Evolutionary conservation across 2,113 vertebrate genomes (phyloP), one percentile per base, ranked within the genome.

Genomic region (Diphyllodes magnificus): DNA sequence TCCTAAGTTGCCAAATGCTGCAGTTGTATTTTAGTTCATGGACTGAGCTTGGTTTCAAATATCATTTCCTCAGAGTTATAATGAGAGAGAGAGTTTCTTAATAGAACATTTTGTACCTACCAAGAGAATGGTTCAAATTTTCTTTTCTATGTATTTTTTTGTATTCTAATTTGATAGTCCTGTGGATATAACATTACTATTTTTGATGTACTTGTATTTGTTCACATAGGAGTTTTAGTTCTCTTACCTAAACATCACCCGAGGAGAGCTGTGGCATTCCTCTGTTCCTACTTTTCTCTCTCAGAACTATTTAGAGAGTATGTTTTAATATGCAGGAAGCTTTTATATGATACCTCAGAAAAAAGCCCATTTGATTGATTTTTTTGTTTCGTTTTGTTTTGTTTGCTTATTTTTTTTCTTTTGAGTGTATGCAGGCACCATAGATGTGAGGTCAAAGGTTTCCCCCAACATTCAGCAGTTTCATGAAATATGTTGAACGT

Each of bases 1-100:
- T 93, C 83, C 61, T 82, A 23, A 13, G 11, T 81, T 94, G 35
- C 86, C 90, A 88, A 93, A 84, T 80, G 90, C 64, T 95, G 64
- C 81, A 82, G 65, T 95, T 95, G 76, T 90, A 88, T 96, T 96
- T 95, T 73, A 82, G 68, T 79, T 93, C 76, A 31, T 85, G 75
- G 65, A 76, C 59, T 85, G 69, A 92, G 28, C 60, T 94, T 90
- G 66, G 90, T 88, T 93, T 94, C 56, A 83, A 71, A 83, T 86
- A 56, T 65, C 63, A 44, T 25, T 30, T 88, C 71, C 24, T 64
- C 44, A 78, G 71, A 87, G 25, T 56, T 95, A 82, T 59, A 72
- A 68, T 57, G 23, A 40, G 19, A 57, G 64, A 86, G 69, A 76
- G 86, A 78, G 15, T 85, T 88, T 86, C 63, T 61, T 80, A 77